Base-by-base conservation (phyloP, 2,113 vertebrate species). In the Leptosomus discolor region DNA sequence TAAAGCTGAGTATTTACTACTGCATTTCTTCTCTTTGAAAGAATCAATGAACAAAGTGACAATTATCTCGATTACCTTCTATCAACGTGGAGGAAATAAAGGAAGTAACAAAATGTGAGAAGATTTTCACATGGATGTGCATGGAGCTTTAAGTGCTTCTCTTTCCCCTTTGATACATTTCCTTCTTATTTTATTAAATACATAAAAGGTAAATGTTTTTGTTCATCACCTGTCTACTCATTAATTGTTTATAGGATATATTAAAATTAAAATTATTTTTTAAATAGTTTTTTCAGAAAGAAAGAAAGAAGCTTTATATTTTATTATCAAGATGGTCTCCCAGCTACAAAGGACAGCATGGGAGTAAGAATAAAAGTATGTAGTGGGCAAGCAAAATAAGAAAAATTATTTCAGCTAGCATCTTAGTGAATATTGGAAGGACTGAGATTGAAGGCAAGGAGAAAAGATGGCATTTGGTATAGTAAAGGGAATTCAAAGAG, bases 401-500 rank as follows among this genome's bases (percentile, higher is more conserved):
- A 63, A 69, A 5, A 13, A 50, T 30, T 34, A 32, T 54, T 13
- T 68, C 61, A 73, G 41, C 26, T 45, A 67, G n/a, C 7, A 65
- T 50, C 8, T 57, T 64, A 43, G 26, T 41, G 45, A 69, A 32
- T 93, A 68, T 46, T 41, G 41, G 48, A 51, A 92, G 43, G n/a
- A 29, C 22, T 74, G 58, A 83, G 41, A 65, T 34, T 67, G 74
- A 90, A 22, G 16, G 41, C 45, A 61, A 58, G 57, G n/a, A 93
- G 75, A 26, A 65, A 85, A 70, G 14, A 63, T 22, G 37, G 27
- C 30, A 51, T 56, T 83, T 82, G 17, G 5, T 57, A 43, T 34
- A 88, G 29, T 56, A 90, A 74, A 85, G 34, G 30, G 37, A 95
- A 97, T 95, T 88, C 54, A 95, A 93, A 94, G 21, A 30, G 43